Evolutionary conservation across 2,888 invertebrate genomes (phyloP).

Genomic region (Archips xylosteana): DNA sequence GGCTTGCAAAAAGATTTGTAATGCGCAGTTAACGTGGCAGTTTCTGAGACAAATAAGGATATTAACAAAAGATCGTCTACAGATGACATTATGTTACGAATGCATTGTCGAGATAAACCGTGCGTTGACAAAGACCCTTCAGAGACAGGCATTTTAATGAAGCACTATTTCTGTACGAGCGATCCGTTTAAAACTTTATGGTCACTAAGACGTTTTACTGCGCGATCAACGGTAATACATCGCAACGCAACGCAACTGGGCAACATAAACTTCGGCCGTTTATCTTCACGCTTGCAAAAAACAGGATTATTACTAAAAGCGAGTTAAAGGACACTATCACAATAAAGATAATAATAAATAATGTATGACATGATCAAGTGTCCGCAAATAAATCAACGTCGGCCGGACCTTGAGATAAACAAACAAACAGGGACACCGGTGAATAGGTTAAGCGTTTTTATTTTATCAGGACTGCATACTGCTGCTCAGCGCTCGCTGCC

Average conservation of each 20-base stretch:
- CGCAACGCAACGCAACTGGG: not conserved
- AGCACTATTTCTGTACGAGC: conserved; percentile 18
- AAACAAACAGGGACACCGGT: conserved; percentile 10
- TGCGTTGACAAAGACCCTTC: conserved; percentile 4
- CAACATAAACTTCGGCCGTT: conserved; percentile 8
- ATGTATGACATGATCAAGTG: conserved; percentile 27
- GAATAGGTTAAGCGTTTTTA: conserved; percentile 30
- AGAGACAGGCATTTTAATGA: conserved; percentile 1
- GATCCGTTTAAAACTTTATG: conserved; percentile 19
- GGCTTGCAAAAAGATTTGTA: conserved; percentile 36
- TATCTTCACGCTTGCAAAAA: conserved; percentile 20
- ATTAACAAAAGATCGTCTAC: conserved; percentile 27
- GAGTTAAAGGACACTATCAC: conserved; percentile 10
- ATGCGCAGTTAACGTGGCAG: conserved; percentile 12
- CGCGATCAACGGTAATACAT: conserved; percentile 16
- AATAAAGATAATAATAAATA: conserved; percentile 30
- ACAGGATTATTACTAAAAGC: conserved; percentile 9
- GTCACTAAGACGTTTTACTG: conserved; percentile 15
- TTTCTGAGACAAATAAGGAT: conserved; percentile 35
- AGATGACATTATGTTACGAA: conserved; percentile 13
- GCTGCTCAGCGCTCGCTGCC: conserved; percentile 19
- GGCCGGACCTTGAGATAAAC: conserved; percentile 9
- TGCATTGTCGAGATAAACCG: conserved; percentile 1
- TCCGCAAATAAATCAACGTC: conserved; percentile 30
- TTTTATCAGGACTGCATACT: conserved; percentile 34